Conservation (phyloP, 1,140 invertebrate species). For the Papilio xuthus region DNA sequence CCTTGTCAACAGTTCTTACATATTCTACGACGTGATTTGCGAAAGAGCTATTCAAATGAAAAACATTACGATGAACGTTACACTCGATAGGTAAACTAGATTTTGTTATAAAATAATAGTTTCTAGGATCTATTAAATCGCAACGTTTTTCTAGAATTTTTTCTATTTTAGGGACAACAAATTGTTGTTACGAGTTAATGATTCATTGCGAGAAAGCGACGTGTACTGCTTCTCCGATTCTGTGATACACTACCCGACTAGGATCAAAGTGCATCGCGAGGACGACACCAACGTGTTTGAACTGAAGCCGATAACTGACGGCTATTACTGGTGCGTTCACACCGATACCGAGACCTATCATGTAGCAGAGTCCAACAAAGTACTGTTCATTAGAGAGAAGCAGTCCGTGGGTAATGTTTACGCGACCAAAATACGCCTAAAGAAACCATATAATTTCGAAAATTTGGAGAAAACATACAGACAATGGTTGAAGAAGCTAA, state of each 20-base stretch:
- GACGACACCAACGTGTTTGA: slow-evolving; percentile 50
- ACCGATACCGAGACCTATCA: slow-evolving; percentile 58
- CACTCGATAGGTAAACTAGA: slow-evolving; percentile 57
- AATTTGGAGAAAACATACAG: slow-evolving; percentile 50
- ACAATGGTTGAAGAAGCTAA: slow-evolving; percentile 55
- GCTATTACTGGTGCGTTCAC: slow-evolving; percentile 76
- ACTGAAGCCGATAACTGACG: slow-evolving; percentile 60
- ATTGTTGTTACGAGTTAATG: slow-evolving; percentile 54
- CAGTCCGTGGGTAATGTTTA: slow-evolving; percentile 56
- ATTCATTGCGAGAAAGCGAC: slow-evolving; percentile 52
- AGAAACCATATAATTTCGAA: slow-evolving; percentile 48
- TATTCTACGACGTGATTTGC: slow-evolving; percentile 75
- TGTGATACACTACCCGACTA: slow-evolving; percentile 55
- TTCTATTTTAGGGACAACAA: slow-evolving; percentile 62
- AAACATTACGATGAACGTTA: slow-evolving; percentile 54
- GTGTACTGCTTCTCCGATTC: slow-evolving; percentile 75
- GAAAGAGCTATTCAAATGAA: slow-evolving; percentile 59
- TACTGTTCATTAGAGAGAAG: slow-evolving; percentile 65
- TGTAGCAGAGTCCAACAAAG: slow-evolving; percentile 63
- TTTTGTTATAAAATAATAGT: background rate
- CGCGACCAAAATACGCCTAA: slow-evolving; percentile 55
- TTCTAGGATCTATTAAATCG: background rate
- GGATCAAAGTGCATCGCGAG: slow-evolving; percentile 50
- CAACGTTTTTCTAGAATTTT: background rate
- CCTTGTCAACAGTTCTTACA: slow-evolving; percentile 63